Evolutionary conservation across 2,113 vertebrate species (phyloP).

Genomic region (Dasyprocta punctata): DNA sequence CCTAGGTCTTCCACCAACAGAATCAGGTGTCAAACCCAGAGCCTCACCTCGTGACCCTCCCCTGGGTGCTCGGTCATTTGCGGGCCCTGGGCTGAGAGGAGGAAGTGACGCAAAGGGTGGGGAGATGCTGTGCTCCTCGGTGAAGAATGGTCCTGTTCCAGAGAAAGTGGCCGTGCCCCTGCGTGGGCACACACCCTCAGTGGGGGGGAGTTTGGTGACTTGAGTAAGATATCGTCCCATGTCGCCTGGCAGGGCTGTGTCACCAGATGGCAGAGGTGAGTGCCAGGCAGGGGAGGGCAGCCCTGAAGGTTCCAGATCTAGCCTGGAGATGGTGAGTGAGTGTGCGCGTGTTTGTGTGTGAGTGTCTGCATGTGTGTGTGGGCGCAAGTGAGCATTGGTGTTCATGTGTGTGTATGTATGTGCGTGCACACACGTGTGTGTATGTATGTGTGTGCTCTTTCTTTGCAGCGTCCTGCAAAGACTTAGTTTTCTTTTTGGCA

Average conservation of each 20-base stretch:
- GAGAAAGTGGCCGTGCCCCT: not conserved
- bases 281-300: conserved; percentile 27
- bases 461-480: not conserved
- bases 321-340: conserved; percentile 16
- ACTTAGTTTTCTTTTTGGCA: conserved; percentile 6
- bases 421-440: too few relatives aligned
- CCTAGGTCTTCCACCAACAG: not conserved
- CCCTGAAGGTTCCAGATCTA: conserved; percentile 49
- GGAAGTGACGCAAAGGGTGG: not conserved
- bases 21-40: conserved; percentile 18
- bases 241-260: conserved; percentile 50
- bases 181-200: not conserved
- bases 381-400: too few relatives aligned
- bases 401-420: accelerated
- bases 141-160: not conserved
- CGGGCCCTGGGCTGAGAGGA: not conserved
- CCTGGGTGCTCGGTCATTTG: not conserved
- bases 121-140: not conserved
- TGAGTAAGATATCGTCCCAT: not conserved
- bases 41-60: not conserved
- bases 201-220: not conserved
- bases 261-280: conserved; percentile 34
- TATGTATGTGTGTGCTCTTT: not conserved
- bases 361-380: accelerated
- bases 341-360: not conserved